A percentile compares a stretch with the other conserved stretches of the same genome.
Conservation (phyloP, 2,113 vertebrate species). For the Phoenicopterus ruber region DNA sequence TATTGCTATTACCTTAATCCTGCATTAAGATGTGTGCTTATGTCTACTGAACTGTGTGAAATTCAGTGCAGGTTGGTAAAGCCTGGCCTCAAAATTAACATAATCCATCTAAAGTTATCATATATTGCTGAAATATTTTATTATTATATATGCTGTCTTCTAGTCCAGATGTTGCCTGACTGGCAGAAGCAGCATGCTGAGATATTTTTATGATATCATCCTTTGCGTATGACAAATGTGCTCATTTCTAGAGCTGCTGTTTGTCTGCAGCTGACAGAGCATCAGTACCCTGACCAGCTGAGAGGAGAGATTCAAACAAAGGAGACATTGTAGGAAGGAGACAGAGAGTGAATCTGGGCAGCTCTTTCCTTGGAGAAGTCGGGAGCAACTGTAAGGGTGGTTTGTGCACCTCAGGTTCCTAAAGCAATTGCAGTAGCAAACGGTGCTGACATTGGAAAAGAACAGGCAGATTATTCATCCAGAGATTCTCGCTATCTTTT, state of each 20-base stretch:
- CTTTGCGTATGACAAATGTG: neutral
- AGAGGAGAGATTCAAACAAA: neutral
- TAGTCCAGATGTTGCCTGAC: neutral
- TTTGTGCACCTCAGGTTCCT: neutral
- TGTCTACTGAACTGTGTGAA: neutral
- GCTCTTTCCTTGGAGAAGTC: neutral
- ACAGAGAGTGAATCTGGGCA: neutral
- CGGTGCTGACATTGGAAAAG: neutral
- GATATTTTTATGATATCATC: neutral
- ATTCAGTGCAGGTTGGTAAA: neutral
- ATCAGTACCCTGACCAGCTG: neutral
- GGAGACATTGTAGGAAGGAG: neutral
- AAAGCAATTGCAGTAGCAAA: neutral
- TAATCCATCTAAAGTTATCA: neutral
- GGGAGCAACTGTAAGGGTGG: neutral
- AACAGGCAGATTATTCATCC: neutral
- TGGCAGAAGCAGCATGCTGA: neutral
- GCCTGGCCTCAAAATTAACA: neutral
- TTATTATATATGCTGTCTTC: neutral
- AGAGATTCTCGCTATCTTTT: neutral
- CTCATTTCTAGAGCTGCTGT: neutral
- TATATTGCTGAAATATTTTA: neutral
- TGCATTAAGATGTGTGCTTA: neutral
- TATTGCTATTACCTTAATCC: neutral
- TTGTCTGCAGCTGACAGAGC: neutral